Percentiles rank a stretch among this genome's conserved stretches.
Evolutionary conservation across 1,140 invertebrate genomes (phyloP).

Genomic region (Panagrolaimus sp.): DNA sequence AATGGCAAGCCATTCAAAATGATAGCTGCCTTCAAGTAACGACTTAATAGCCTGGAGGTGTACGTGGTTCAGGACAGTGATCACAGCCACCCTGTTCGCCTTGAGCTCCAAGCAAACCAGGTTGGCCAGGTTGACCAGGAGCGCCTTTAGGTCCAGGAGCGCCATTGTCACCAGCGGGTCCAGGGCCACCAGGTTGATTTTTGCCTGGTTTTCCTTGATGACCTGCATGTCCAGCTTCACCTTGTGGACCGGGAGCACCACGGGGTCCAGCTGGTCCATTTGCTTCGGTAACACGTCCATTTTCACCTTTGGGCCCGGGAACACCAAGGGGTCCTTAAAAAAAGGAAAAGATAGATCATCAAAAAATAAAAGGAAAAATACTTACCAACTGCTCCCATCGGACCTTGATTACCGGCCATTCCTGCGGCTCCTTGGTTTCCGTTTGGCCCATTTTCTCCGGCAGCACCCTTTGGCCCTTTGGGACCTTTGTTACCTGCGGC

Average conservation of each 20-base stretch:
- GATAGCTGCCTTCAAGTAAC: not conserved
- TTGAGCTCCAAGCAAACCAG: slow-evolving; percentile 32
- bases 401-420: slow-evolving; percentile 35
- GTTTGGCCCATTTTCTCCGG: slow-evolving; percentile 38
- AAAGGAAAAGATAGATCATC: too few relatives aligned
- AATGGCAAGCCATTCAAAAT: not conserved
- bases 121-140: slow-evolving; percentile 43
- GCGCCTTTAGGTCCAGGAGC: slow-evolving; percentile 47
- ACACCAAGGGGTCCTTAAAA: slow-evolving; percentile 29
- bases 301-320: slow-evolving; percentile 29
- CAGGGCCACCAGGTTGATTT: slow-evolving; percentile 35
- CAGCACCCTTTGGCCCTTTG: slow-evolving; percentile 53
- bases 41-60: slow-evolving; percentile 45
- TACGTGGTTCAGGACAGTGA: slow-evolving; percentile 41
- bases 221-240: slow-evolving; percentile 45
- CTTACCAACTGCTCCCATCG: slow-evolving; percentile 30
- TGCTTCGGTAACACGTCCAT: slow-evolving; percentile 34
- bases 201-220: slow-evolving; percentile 41
- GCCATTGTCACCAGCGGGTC: slow-evolving; percentile 34
- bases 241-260: slow-evolving; percentile 37
- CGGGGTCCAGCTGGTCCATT: slow-evolving; percentile 50
- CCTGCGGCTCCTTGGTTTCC: slow-evolving; percentile 51
- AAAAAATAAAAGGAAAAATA: too few relatives aligned
- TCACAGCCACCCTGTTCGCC: slow-evolving; percentile 42
- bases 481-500: slow-evolving; percentile 54